Conservation (phyloP, 2,113 vertebrate species). For the Oophaga pumilio region DNA sequence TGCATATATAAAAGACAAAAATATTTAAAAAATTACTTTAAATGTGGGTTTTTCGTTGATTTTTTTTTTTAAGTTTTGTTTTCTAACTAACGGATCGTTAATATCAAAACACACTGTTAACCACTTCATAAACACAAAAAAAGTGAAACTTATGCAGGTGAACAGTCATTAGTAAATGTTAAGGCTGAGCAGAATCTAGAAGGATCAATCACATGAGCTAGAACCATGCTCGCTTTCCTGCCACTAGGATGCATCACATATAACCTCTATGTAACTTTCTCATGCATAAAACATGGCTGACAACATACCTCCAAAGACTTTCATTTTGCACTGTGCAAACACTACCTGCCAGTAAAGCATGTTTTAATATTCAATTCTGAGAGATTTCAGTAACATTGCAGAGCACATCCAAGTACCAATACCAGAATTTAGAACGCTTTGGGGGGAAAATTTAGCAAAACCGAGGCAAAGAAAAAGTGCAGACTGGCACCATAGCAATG, state of each 20-base stretch:
- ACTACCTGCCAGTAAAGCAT: not conserved
- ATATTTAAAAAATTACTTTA: no score
- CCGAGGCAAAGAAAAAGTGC: no score
- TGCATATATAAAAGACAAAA: constrained; percentile 60
- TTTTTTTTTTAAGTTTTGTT: not conserved
- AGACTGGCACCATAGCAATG: no score
- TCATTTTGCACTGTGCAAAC: constrained; percentile 16
- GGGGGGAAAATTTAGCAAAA: no score
- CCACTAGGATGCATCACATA: not conserved
- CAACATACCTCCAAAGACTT: not conserved
- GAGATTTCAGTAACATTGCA: not conserved
- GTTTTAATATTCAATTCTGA: not conserved
- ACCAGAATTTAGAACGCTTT: not conserved
- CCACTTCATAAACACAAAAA: not conserved
- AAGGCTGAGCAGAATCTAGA: not conserved
- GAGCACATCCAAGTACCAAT: not conserved
- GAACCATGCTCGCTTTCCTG: not conserved
- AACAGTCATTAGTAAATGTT: not conserved
- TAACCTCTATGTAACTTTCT: not conserved
- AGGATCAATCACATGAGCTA: not conserved
- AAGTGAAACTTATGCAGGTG: not conserved
- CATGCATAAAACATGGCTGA: not conserved
- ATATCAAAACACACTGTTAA: not conserved
- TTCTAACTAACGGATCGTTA: not conserved
- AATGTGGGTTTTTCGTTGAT: no score